Evolutionary conservation across 2,113 vertebrate species (phyloP), one percentile per base, ranked within the genome.

Genomic region (Eleginops maclovinus): DNA sequence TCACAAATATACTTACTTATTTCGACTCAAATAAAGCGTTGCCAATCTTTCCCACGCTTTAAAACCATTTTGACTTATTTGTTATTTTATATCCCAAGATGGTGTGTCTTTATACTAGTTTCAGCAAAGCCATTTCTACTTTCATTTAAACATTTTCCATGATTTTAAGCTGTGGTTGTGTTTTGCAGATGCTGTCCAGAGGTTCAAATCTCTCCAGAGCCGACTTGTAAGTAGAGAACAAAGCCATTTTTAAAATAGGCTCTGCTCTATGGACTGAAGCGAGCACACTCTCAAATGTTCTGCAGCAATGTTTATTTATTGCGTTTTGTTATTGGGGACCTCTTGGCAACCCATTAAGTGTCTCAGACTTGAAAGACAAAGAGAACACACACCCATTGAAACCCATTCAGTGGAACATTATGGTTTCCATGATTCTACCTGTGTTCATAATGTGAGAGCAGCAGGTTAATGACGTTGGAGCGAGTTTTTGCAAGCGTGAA

Each of bases 401-500:
- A n/a, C 58, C 68, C 53, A 22, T 24, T 14, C n/a, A 21, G 24
- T 19, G 24, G 22, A 44, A 4, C 15, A 40, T 56, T 4, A 11
- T 31, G 58, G 24, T 24, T 28, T 51, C 40, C 56, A 49, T 59
- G 55, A 77, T 44, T 28, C 15, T 61, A 68, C 77, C 55, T 73
- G 73, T 31, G 1, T 1, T 3, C 12, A 9, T 21, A 19, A 24
- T 9, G 3, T 36, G 63, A 61, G n/a, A 40, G 11, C 19, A 22
- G 54, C 53, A 43, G 43, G 70, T 15, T 3, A 75, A 68, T 51
- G 21, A 21, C 13, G 26, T 16, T 10, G 51, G 65, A 44, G 67
- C 83, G 78, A 8, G 80, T 88, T 75, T 75, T 17, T 63, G 65
- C 83, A 78, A 56, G 82, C 9, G 24, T 1, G 31, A 31, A 22